Base-by-base conservation (phyloP, 2,888 invertebrate genomes). In the Altica lythri region DNA sequence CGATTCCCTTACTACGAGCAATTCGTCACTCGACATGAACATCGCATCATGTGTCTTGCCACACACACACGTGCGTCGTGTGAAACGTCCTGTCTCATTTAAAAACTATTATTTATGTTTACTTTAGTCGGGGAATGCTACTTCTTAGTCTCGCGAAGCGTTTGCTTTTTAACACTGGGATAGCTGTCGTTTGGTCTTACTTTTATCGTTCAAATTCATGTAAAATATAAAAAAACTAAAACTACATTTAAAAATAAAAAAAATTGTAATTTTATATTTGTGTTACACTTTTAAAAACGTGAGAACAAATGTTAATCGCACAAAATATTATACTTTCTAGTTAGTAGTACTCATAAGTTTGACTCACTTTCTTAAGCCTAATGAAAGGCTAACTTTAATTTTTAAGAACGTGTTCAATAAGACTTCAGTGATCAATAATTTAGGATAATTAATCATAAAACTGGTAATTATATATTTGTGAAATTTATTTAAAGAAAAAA, bases 81-180 rank as follows among this genome's bases (percentile, higher is more conserved):
- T 76, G 75, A 75, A 76, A 75, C 75, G 76, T 77, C 77, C 77
- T 76, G 78, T 78, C 78, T 78, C 78, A 78, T 78, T 78, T 78
- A 78, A 78, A 78, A 78, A 78, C 78, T 77, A 78, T 78, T 78
- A 78, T 76, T 77, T 77, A 77, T 77, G 76, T 75, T 74, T 70
- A 66, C 70, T 65, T 64, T 47, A 63, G 68, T 68, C 65, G 63
- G 63, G 58, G 64, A 64, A 64, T 65, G 60, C 55, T 51, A 53
- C 54, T 55, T 53, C 48, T 17, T 30, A 53, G 51, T 49, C 40
- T 46, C n/a, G n/a, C n/a, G n/a, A n/a, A n/a, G n/a, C n/a, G n/a
- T n/a, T n/a, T 40, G 16, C 4, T 25, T 48, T 53, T 52, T 48
- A 34, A 32, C 47, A n/a, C 42, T 6, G 16, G 53, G 53, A 29